Conservation (phyloP, 2,888 invertebrate genomes). For the Periphyllus acericola region DNA sequence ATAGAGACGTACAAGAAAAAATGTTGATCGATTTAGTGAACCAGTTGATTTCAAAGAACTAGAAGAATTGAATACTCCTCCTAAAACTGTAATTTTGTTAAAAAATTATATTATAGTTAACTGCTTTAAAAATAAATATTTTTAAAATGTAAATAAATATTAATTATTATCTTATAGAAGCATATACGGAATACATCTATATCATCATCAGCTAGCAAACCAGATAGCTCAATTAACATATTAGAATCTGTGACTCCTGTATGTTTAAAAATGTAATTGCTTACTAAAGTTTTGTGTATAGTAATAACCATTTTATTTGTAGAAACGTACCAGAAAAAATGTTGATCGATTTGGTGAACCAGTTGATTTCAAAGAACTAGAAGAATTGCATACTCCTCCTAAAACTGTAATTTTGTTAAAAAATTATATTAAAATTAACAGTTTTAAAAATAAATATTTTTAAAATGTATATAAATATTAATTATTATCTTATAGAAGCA, state of each 20-base stretch:
- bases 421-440: background rate
- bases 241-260: background rate
- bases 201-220: background rate
- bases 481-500: constrained; percentile 11
- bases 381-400: background rate
- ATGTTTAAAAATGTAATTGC: background rate
- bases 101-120: background rate
- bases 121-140: background rate
- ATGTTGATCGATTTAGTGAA: background rate
- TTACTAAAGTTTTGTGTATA: background rate
- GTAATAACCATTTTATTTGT: background rate
- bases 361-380: background rate
- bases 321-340: constrained; percentile 4
- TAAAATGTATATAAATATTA: background rate
- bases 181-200: background rate
- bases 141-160: background rate
- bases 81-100: background rate
- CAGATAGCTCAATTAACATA: background rate
- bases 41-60: background rate
- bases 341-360: background rate
- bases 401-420: background rate
- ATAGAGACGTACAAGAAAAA: constrained; percentile 2
- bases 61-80: background rate
- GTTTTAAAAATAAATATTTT: background rate
- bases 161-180: constrained; percentile 15